Evolutionary conservation across 2,113 vertebrate species (phyloP), one percentile per base, ranked within the genome.

Genomic region (Pithys albifrons): DNA sequence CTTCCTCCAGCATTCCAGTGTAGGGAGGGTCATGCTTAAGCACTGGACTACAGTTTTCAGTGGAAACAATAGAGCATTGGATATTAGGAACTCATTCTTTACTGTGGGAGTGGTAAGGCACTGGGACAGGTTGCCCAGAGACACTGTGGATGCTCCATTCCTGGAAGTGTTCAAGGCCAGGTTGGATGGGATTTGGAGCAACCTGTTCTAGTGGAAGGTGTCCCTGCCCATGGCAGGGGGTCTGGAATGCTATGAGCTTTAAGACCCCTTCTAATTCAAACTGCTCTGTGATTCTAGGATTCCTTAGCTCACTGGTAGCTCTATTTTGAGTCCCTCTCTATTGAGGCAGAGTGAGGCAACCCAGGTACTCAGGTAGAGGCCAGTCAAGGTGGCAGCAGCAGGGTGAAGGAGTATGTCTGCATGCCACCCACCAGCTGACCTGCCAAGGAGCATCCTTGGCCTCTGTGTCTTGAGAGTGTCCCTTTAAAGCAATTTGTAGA

Each of bases 401-500:
- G 61, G 35, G 61, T 67, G 66, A 90, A 61, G 78, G 69, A 92
- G 57, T 62, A 6, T 62, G 75, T 84, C 85, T 33, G 17, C 18
- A 1, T 43, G 81, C 37, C 52, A 43, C 89, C 72, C 65, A 16
- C 57, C 39, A 64, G 76, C 91, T 91, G 88, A 97, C 97, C 96
- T 96, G 91, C 89, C 82, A 45, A 85, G 85, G 69, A 94, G 87
- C 94, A 91, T 89, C 75, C 94, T 94, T 83, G 97, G 96, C 95
- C 97, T 74, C 1, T 85, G 88, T 80, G 96, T 91, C 91, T 95
- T 77, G 81, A 89, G 94, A 97, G 89, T 96, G 97, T 97, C 98
- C 98, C 97, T 96, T 96, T 96, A 95, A 98, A 98, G 96, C 97
- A 97, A 98, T 98, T 98, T 98, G 97, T 98, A 97, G 95, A 95